Evolutionary conservation across 2,888 invertebrate species (phyloP), one percentile per base, ranked within the genome.

Genomic region (Nesidiocoris tenuis): DNA sequence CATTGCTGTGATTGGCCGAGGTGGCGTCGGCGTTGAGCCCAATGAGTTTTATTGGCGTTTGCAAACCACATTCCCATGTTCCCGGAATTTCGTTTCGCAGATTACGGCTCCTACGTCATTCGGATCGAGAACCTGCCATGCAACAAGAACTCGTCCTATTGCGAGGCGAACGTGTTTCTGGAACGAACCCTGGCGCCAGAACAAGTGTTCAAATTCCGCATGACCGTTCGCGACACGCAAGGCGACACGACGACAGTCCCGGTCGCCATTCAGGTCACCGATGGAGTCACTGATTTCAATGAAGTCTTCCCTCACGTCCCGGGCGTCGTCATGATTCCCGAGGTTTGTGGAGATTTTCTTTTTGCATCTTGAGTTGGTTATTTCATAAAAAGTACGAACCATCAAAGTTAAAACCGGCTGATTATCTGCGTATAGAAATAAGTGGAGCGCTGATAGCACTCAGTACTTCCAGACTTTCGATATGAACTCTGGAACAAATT

Each of bases 121-220:
- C 88, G 90, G 80, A 87, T 94, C 79, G 92, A 93, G 83, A 89
- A 91, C 80, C 87, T 95, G 76, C 93, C 94, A 65, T 95, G 95
- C 86, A 91, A 91, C 76, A 88, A 91, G 80, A 92, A 93, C 85
- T 93, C 94, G 86, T 93, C 93, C 70, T 90, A 93, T 81, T 95
- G 95, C 84, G 93, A 94, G 84, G 94, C 94, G 75, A 94, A 95
- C 84, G 90, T 95, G 80, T 88, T 93, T 79, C 86, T 95, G 79
- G 88, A 90, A 79, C 87, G 90, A 81, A 87, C 90, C 78, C 85
- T 95, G 81, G 91, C 92, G 83, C 88, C 91, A 0, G 93, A 92
- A n/a, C 88, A 93, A 77, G 90, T 91, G 81, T 92, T 94, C 84
- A 93, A 94, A 86, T 94, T 93, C 84, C 87, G 90, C 79, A 86